Conservation (phyloP, 2,888 invertebrate genomes). For the Cataglyphis cursor region DNA sequence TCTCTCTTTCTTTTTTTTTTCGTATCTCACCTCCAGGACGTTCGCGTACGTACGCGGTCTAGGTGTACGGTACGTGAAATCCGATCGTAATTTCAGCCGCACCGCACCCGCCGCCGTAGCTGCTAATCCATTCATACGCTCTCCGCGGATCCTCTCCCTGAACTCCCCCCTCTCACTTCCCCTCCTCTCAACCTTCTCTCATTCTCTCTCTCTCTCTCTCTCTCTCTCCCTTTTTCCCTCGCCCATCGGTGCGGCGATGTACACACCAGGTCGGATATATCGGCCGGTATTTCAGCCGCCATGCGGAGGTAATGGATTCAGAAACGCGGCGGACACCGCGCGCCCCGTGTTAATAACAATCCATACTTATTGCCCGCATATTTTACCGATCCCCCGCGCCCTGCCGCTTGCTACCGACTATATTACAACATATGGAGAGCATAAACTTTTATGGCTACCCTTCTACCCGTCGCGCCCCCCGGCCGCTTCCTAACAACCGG, state of each 20-base stretch:
- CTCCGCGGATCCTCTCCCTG: slow-evolving; percentile 70
- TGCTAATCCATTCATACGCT: slow-evolving; percentile 86
- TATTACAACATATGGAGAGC: slow-evolving; percentile 87
- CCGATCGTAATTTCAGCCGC: slow-evolving; percentile 85
- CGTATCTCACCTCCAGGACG: slow-evolving; percentile 61
- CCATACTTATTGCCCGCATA: slow-evolving; percentile 87
- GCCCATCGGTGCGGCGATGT: slow-evolving; percentile 80
- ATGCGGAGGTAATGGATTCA: slow-evolving; percentile 87
- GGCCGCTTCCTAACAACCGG: slow-evolving; percentile 68
- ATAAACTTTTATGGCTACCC: slow-evolving; percentile 87
- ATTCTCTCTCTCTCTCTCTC: slow-evolving; percentile 49
- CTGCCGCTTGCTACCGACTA: slow-evolving; percentile 84
- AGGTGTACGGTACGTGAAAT: slow-evolving; percentile 80
- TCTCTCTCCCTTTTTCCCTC: slow-evolving; percentile 31
- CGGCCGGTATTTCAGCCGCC: slow-evolving; percentile 87
- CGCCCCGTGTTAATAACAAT: slow-evolving; percentile 87
- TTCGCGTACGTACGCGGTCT: slow-evolving; percentile 65
- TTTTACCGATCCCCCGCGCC: slow-evolving; percentile 86
- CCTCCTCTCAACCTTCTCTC: slow-evolving; percentile 49
- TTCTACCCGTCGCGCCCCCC: slow-evolving; percentile 81
- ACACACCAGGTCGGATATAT: slow-evolving; percentile 86
- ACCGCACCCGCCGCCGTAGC: slow-evolving; percentile 81
- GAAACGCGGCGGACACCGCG: slow-evolving; percentile 86
- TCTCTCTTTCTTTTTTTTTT: slow-evolving; percentile 54
- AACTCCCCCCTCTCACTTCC: not conserved